Evolutionary conservation across 2,888 invertebrate genomes (phyloP), one percentile per base, ranked within the genome.

Genomic region (Acleris emargana): DNA sequence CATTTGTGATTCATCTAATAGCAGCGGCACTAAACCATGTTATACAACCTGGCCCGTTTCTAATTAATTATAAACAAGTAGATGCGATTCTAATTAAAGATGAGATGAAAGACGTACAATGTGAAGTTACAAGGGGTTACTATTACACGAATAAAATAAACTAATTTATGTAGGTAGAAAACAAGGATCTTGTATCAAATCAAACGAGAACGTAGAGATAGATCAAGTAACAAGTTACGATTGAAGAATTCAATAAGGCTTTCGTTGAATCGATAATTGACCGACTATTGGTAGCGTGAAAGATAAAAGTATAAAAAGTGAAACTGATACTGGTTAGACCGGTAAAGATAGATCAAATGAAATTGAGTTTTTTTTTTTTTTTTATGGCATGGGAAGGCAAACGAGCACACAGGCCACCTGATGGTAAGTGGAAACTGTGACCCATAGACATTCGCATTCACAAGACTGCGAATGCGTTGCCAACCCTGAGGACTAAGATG

Each of bases 281-380:
- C 17, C 20, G 53, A 49, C 45, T 58, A 58, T 58, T 59, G 58
- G 62, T 59, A 53, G 49, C 49, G n/a, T 52, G 49, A 59, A 38
- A 18, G 71, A 72, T 74, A 75, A 77, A 71, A 67, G 66, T 73
- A 70, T 68, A 72, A 76, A 79, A 77, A 77, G 69, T 64, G 59
- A 71, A 72, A 72, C 67, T 68, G 70, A 71, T 68, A 73, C 72
- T 72, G 73, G 73, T 77, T 71, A 71, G 68, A 71, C 75, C 70
- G 72, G 72, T 62, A 69, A 64, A 70, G 73, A 52, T 60, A 57
- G 55, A 66, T 66, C 61, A 47, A 43, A 51, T 61, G 47, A 57
- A 57, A 66, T 16, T 53, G 51, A n/a, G n/a, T n/a, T n/a, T n/a
- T n/a, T n/a, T n/a, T n/a, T n/a, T n/a, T n/a, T n/a, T n/a, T n/a